Evolutionary conservation across 2,797 vertebrate genomes (phyloP), one percentile per base, ranked within the genome.

Genomic region (Sebastes reedi): DNA sequence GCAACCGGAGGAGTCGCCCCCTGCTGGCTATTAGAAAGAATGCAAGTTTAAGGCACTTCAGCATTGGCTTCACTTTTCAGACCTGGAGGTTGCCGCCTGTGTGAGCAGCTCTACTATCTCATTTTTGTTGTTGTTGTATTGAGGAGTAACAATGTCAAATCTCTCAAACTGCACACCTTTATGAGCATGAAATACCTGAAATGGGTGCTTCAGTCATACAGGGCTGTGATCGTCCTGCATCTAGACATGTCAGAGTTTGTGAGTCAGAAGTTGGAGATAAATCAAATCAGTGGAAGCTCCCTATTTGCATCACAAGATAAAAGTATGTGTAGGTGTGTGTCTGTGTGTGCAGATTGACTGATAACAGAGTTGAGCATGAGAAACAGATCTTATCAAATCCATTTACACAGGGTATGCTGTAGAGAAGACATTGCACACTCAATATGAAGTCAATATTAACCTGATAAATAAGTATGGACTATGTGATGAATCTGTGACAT

Each of bases 381-480:
- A 81, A 84, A 71, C 65, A 72, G 66, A 86, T 92, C 80, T 85
- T 83, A 80, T 90, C 77, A 78, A 82, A 87, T 82, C 64, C 77
- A 81, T 88, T 86, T 78, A 77, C 69, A 78, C 78, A 75, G 58
- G 73, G 34, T 74, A 65, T 77, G 73, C 59, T 70, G 52, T 24
- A 80, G 61, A 80, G 82, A 77, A 81, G 54, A 81, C 72, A 87
- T 85, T 82, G 77, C 80, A 80, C 60, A 75, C 77, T 85, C 66
- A 71, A 80, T 81, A 74, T 80, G 70, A 85, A 81, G 84, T 86
- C 71, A 77, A 24, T 54, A 87, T 86, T 74, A 87, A 78, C 72
- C 67, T 58, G 70, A 87, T 81, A 46, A 72, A 81, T 84, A 72
- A 30, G 24, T 75, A 67, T 60, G 50, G 42, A 54, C 22, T 32